Percentiles rank a stretch among this genome's conserved stretches.
These are phyloP conservation scores for Karalla daura DNA, from an alignment of 2,797 vertebrate genomes.

Conservation along the genomic window DNA sequence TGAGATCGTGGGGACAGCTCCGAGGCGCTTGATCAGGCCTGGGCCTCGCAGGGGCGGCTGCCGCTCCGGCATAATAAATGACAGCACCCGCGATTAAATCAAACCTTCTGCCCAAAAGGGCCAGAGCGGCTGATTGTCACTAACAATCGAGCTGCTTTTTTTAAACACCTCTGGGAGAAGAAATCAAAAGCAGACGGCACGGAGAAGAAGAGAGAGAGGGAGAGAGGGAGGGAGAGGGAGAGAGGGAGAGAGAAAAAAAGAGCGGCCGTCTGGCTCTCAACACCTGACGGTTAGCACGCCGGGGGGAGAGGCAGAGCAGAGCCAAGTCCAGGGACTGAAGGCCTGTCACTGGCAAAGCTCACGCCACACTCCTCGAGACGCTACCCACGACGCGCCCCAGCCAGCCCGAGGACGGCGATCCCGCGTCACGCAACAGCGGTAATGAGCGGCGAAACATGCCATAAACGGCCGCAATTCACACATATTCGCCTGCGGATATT, in stretches of 20 bases:
- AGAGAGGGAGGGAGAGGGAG: too few relatives aligned
- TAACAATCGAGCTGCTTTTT: slow-evolving; percentile 86
- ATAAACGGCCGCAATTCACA: too few relatives aligned
- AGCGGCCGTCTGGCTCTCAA: slow-evolving; percentile 68
- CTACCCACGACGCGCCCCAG: slow-evolving; percentile 66
- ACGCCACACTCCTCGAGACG: slow-evolving; percentile 65
- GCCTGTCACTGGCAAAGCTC: slow-evolving; percentile 72
- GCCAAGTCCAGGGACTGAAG: slow-evolving; percentile 64
- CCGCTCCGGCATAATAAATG: slow-evolving; percentile 92
- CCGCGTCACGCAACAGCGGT: slow-evolving; percentile 54
- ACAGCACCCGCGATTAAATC: slow-evolving; percentile 92
- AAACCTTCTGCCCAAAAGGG: slow-evolving; percentile 91
- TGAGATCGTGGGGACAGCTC: slow-evolving; percentile 82
- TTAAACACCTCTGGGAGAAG: slow-evolving; percentile 87
- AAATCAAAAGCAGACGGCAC: slow-evolving; percentile 88
- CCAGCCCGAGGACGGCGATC: slow-evolving; percentile 20
- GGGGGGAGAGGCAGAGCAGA: slow-evolving; percentile 70
- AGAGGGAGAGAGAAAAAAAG: slow-evolving; percentile 61
- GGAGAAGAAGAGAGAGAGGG: too few relatives aligned
- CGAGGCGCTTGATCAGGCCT: slow-evolving; percentile 90
- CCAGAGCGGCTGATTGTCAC: slow-evolving; percentile 91
- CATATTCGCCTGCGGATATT: slow-evolving; percentile 23
- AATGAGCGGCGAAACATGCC: too few relatives aligned
- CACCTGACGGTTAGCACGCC: slow-evolving; percentile 77
- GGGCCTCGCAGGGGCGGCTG: slow-evolving; percentile 80